Evolutionary conservation across 1,140 invertebrate species (phyloP).

Genomic region (Watersipora subatra): DNA sequence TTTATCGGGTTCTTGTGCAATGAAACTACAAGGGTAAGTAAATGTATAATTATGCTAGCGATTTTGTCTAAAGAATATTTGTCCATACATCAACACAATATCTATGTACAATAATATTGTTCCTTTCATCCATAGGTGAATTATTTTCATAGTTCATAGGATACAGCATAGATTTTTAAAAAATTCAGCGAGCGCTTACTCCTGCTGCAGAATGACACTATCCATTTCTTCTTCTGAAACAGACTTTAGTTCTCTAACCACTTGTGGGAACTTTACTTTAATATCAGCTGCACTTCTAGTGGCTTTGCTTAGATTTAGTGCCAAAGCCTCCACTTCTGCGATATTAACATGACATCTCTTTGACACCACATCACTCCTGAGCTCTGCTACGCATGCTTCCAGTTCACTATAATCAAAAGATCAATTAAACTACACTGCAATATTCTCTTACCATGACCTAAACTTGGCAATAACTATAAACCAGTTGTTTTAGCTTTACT

Average conservation of each 20-base stretch:
- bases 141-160: too few species aligned
- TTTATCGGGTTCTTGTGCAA: slow-evolving; percentile 85
- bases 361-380: slow-evolving; percentile 85
- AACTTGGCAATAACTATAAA: too few species aligned
- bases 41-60: too few species aligned
- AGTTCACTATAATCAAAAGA: slow-evolving; percentile 53
- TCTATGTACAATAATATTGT: too few species aligned
- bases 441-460: too few species aligned
- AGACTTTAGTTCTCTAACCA: slow-evolving; percentile 75
- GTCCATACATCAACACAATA: background rate
- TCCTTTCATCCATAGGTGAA: too few species aligned
- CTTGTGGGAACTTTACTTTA: slow-evolving; percentile 64
- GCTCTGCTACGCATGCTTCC: slow-evolving; percentile 81
- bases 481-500: too few species aligned
- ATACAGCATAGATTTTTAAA: too few species aligned
- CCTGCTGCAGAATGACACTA: slow-evolving; percentile 80
- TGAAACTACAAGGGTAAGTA: slow-evolving; percentile 50
- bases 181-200: slow-evolving; percentile 41
- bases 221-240: slow-evolving; percentile 84
- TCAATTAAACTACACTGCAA: too few species aligned
- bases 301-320: slow-evolving; percentile 70
- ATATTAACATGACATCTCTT: slow-evolving; percentile 85
- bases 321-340: slow-evolving; percentile 91
- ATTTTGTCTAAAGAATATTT: too few species aligned
- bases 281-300: slow-evolving; percentile 88